Base-by-base conservation (phyloP, 1,140 invertebrate species). In the Drosophila micromelanica region DNA sequence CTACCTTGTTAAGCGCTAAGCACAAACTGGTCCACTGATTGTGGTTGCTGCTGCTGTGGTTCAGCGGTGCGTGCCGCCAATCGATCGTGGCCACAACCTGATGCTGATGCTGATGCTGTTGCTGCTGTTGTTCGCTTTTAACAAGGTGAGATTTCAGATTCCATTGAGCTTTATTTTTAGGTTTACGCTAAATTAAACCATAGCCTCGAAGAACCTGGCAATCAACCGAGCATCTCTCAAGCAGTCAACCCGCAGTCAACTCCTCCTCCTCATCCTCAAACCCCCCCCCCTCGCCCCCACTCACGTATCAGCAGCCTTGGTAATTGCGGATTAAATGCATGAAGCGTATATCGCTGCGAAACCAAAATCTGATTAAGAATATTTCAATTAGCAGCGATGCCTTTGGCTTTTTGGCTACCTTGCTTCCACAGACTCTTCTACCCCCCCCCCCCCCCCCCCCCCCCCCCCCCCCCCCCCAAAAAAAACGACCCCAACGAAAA, bases 271-370 rank as follows among this genome's bases (percentile, higher is more conserved):
- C 23, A 2, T 27, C 23, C 3, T 0, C 23, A 27, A 2, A 3
- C 20, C 20, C 27, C 27, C 27, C 27, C 27, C n/a, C n/a, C n/a
- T n/a, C n/a, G n/a, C 20, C 20, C 27, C 27, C 27, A 5, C 27
- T 27, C 27, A 27, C 27, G 27, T 27, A 27, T 27, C 27, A 27
- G 11, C 52, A 52, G 77, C 57, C 49, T 49, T 71, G 55, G 78
- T 87, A 87, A 87, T 89, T 89, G 84, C 65, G 84, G 84, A 89
- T 89, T 89, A 89, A 89, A 84, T 90, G 80, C 84, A 61, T 61
- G 70, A 15, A 64, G 49, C 65, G 49, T 43, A 78, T 60, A 78
- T 80, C 59, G 77, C 76, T 67, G 71, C 76, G 52, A 59, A 74
- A 52, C 54, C 46, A 76, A 81, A 79, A 87, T 89, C 84, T 89